Conservation (phyloP, 2,797 vertebrate species). For the Sebastes minor region DNA sequence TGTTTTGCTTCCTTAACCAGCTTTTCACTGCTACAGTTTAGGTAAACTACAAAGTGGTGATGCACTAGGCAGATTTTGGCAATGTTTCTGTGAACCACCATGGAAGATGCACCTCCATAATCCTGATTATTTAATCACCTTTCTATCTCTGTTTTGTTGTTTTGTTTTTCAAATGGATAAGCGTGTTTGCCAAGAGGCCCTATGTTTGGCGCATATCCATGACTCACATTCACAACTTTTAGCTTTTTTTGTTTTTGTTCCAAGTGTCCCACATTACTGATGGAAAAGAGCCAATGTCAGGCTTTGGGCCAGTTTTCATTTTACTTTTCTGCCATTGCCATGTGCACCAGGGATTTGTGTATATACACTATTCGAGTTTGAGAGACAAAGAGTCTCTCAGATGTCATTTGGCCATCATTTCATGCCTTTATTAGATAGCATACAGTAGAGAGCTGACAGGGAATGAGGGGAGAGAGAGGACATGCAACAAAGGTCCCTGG, state of each 20-base stretch:
- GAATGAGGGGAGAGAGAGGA: neutral
- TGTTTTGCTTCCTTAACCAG: neutral
- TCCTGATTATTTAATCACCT: slow-evolving; percentile 19
- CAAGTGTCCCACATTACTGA: slow-evolving; percentile 67
- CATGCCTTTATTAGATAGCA: neutral
- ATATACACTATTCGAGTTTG: neutral
- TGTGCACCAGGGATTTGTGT: slow-evolving; percentile 23
- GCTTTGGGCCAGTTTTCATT: slow-evolving; percentile 51
- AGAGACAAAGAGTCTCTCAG: neutral
- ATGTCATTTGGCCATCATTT: neutral
- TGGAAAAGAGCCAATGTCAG: slow-evolving; percentile 63
- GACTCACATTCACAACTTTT: slow-evolving; percentile 67
- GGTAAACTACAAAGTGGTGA: neutral
- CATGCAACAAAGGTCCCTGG: neutral
- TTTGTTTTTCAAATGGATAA: slow-evolving; percentile 15
- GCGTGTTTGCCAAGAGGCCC: slow-evolving; percentile 43
- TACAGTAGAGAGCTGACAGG: neutral
- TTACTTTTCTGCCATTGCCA: slow-evolving; percentile 16
- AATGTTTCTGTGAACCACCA: neutral
- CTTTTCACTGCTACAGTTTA: neutral
- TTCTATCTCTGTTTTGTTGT: neutral
- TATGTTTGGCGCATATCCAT: slow-evolving; percentile 57
- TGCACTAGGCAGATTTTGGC: neutral
- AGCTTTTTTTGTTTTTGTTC: slow-evolving; percentile 46
- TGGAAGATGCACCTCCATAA: neutral